phyloP scores from a whole-genome alignment of 2,888 invertebrate species.

The Aricia artaxerxes region DNA sequence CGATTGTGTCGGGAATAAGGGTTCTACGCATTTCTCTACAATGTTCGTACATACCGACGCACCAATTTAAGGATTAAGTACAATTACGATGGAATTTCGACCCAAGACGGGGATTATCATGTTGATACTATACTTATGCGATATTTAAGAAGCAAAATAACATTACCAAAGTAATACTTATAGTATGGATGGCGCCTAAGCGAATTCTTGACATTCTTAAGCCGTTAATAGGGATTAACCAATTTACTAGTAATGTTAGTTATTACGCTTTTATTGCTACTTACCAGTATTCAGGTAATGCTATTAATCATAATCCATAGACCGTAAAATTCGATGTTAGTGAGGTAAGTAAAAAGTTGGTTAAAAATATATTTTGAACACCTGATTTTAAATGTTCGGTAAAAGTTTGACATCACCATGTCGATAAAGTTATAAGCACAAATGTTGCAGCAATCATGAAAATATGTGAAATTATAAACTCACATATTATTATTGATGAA shows the following conservation, averaged over 20 bases:
- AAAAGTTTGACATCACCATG: too few species aligned
- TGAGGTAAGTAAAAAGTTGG: not conserved
- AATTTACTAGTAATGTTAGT: not conserved
- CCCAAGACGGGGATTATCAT: constrained; percentile 20
- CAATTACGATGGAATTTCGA: constrained; percentile 13
- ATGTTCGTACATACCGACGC: not conserved
- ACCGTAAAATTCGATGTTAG: not conserved
- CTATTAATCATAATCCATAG: not conserved
- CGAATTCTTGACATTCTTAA: constrained; percentile 24
- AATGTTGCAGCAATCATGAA: too few species aligned
- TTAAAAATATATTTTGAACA: not conserved
- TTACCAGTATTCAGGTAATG: not conserved
- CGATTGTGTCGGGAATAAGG: not conserved
- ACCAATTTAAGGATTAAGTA: constrained; percentile 3
- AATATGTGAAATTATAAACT: too few species aligned
- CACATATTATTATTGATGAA: too few species aligned
- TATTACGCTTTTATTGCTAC: not conserved
- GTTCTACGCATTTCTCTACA: not conserved
- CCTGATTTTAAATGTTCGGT: too few species aligned
- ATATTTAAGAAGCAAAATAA: constrained; percentile 12
- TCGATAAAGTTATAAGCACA: too few species aligned
- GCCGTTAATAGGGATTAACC: not conserved
- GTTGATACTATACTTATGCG: constrained; percentile 33
- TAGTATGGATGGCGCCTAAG: constrained; percentile 8
- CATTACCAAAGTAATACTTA: constrained; percentile 12